These are phyloP conservation scores for Aphrophora alni DNA, from an alignment of 2,888 invertebrate genomes.

Conservation along the genomic window DNA sequence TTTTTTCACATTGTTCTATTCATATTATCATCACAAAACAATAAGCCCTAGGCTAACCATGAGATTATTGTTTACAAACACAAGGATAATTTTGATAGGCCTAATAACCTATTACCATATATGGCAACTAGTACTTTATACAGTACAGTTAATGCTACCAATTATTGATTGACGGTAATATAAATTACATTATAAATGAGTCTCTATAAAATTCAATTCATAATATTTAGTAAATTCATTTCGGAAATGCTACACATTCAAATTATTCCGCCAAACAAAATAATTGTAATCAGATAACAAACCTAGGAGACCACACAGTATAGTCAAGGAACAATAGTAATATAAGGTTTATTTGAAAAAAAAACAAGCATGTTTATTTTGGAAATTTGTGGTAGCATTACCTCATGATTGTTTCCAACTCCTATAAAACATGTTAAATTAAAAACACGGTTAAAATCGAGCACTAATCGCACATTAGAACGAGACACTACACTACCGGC, in stretches of 20 bases:
- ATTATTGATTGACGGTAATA: too few species aligned
- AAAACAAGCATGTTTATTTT: neutral
- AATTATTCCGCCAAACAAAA: neutral
- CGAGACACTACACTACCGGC: conserved; percentile 44
- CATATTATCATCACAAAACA: too few species aligned
- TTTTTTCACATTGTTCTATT: too few species aligned
- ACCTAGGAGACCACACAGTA: neutral
- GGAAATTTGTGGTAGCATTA: neutral
- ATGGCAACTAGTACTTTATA: too few species aligned
- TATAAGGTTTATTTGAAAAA: neutral
- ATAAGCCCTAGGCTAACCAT: too few species aligned
- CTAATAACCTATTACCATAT: too few species aligned
- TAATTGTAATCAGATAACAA: conserved; percentile 3
- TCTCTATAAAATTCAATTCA: too few species aligned
- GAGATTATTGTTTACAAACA: too few species aligned
- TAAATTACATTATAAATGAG: too few species aligned
- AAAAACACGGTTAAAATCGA: conserved; percentile 45
- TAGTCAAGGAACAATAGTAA: neutral
- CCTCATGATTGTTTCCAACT: conserved; percentile 40
- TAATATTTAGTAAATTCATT: neutral
- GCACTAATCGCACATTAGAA: conserved; percentile 43
- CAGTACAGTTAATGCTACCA: too few species aligned
- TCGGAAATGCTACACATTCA: neutral
- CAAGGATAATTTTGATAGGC: too few species aligned
- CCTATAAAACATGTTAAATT: conserved; percentile 35